Evolutionary conservation across 2,113 vertebrate species (phyloP).

Genomic region (Arenaria interpres): DNA sequence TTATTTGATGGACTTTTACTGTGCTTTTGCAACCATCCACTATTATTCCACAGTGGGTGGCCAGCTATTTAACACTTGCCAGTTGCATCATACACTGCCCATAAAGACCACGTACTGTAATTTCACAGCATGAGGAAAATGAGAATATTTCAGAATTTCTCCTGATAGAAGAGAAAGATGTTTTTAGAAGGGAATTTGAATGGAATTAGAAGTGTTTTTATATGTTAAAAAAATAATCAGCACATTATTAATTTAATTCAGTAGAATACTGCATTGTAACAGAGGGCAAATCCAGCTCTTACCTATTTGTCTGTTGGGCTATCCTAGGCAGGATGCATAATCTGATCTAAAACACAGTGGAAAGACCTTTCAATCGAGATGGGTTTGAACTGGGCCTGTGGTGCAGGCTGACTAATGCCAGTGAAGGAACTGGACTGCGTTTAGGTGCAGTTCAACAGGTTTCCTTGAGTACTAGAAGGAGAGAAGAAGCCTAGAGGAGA

Average conservation of each 20-base stretch:
- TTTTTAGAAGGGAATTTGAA: not conserved
- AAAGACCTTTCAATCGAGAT: not conserved
- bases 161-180: not conserved
- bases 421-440: not conserved
- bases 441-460: not conserved
- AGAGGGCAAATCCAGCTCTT: not conserved
- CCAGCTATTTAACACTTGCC: conserved; percentile 51
- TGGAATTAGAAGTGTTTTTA: not conserved
- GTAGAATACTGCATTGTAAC: not conserved
- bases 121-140: conserved; percentile 31
- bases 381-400: not conserved
- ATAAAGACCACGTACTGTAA: conserved; percentile 35
- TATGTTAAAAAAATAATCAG: not conserved
- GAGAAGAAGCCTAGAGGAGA: not conserved
- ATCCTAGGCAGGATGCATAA: not conserved
- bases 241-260: not conserved
- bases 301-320: not conserved
- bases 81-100: conserved; percentile 33
- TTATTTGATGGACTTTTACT: conserved; percentile 61
- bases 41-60: conserved; percentile 60
- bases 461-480: not conserved
- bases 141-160: conserved; percentile 34
- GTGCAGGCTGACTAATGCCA: not conserved
- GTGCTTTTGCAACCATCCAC: conserved; percentile 49
- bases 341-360: not conserved